A percentile compares a stretch with the other conserved stretches of the same genome.
These are phyloP conservation scores for Auanema freiburgensis DNA, from an alignment of 2,888 invertebrate species.

Conservation along the genomic window DNA sequence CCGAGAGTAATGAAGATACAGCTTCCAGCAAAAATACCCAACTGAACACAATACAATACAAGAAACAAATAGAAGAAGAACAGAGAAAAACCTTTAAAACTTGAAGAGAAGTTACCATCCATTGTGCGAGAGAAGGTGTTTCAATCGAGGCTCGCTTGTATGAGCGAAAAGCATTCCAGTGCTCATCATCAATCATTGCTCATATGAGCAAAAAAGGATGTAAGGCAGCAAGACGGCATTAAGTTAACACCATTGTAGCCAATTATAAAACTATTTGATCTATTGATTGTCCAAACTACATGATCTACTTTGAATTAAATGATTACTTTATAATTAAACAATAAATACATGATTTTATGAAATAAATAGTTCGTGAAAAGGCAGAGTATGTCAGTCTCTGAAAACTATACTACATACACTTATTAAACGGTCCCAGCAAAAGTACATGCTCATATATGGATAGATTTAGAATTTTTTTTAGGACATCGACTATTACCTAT, in stretches of 20 bases:
- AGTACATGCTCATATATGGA: no score
- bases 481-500: no score
- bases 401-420: no score
- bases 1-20: conserved; percentile 47
- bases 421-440: no score
- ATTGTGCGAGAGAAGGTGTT: conserved; percentile 39
- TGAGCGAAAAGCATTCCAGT: conserved; percentile 51
- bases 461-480: no score
- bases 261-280: no score
- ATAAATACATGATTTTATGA: no score
- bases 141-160: conserved; percentile 41
- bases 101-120: conserved; percentile 49
- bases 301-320: no score
- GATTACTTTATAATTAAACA: no score
- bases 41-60: conserved; percentile 23
- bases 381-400: no score
- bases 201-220: conserved; percentile 6
- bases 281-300: no score
- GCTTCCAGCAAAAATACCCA: conserved; percentile 45
- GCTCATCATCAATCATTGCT: conserved; percentile 37
- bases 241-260: neutral
- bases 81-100: conserved; percentile 31
- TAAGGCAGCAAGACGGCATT: neutral
- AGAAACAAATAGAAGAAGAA: neutral
- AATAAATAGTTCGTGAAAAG: no score